Evolutionary conservation across 2,113 vertebrate genomes (phyloP).

Genomic region (Jacana jacana): DNA sequence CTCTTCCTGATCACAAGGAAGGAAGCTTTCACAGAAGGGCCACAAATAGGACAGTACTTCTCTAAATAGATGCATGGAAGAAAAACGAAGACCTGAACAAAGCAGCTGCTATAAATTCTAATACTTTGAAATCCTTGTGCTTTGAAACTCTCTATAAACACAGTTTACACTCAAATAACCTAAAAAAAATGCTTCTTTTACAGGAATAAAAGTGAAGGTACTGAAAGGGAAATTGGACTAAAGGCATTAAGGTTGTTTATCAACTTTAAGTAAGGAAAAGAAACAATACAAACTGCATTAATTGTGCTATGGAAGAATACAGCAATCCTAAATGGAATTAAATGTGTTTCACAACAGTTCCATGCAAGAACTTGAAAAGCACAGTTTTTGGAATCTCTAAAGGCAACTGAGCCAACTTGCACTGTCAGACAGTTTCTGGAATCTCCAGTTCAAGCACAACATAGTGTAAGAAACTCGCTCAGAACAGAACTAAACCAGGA

Average conservation of each 20-base stretch:
- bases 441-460: background rate
- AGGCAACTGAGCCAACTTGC: background rate
- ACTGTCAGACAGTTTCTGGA: background rate
- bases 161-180: background rate
- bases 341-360: background rate
- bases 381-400: background rate
- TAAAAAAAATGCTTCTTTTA: background rate
- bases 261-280: background rate
- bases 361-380: background rate
- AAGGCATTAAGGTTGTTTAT: background rate
- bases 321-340: background rate
- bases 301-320: background rate
- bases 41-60: background rate
- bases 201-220: background rate
- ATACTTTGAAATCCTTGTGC: background rate
- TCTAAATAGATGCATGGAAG: background rate
- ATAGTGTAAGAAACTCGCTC: background rate
- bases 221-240: background rate
- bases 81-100: background rate
- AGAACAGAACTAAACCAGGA: background rate
- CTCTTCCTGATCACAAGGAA: background rate
- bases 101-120: background rate
- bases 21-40: background rate
- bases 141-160: background rate
- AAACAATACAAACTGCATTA: background rate